These are phyloP conservation scores for Sinopyrophorus schimmeli DNA, from an alignment of 2,888 invertebrate genomes.

Conservation along the genomic window DNA sequence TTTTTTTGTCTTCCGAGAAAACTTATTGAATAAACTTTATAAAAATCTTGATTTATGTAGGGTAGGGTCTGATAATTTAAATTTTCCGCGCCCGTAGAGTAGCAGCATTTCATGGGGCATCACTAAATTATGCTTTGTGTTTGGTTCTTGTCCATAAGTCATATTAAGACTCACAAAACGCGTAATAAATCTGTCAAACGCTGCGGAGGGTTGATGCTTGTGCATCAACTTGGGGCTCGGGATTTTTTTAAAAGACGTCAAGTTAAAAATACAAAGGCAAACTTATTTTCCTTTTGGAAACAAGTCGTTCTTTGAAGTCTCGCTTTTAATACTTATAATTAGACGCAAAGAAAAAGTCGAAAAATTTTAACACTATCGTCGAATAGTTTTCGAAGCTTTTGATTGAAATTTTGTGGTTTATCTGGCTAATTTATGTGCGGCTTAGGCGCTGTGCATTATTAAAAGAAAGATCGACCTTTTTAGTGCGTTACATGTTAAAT, in stretches of 20 bases:
- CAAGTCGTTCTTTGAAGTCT: too few relatives aligned
- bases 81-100: conserved; percentile 30
- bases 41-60: conserved; percentile 32
- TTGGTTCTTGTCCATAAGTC: conserved; percentile 57
- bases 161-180: conserved; percentile 58
- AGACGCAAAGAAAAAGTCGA: too few relatives aligned
- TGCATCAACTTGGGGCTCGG: conserved; percentile 27
- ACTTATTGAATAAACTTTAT: conserved; percentile 39
- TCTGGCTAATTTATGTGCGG: too few relatives aligned
- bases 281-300: too few relatives aligned
- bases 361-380: too few relatives aligned
- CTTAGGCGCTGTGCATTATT: too few relatives aligned
- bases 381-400: too few relatives aligned
- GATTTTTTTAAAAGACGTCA: too few relatives aligned
- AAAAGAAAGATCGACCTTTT: conserved; percentile 11
- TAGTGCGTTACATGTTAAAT: conserved; percentile 25
- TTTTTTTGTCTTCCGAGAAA: conserved; percentile 21
- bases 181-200: conserved; percentile 57
- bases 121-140: conserved; percentile 41
- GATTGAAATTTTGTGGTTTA: too few relatives aligned
- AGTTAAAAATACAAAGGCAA: conserved; percentile 26
- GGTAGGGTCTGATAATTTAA: conserved; percentile 30
- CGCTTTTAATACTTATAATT: too few relatives aligned
- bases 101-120: conserved; percentile 31
- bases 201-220: conserved; percentile 48